Evolutionary conservation across 2,888 invertebrate species (phyloP).

Genomic region (Drosophila antonietae): DNA sequence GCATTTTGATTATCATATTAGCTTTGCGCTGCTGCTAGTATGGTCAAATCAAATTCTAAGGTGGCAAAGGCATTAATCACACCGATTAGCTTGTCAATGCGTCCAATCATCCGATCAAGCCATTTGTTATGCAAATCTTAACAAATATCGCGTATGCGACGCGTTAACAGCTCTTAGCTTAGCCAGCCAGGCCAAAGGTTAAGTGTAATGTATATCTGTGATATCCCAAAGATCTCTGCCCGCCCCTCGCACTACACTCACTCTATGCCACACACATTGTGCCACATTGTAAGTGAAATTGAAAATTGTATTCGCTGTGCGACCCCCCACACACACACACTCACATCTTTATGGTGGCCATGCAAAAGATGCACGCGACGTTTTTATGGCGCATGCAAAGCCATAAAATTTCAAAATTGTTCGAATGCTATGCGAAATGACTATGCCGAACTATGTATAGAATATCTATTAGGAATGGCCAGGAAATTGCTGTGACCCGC

Average conservation of each 20-base stretch:
- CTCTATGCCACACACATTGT: slow-evolving; percentile 55
- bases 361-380: slow-evolving; percentile 59
- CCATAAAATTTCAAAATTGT: slow-evolving; percentile 46
- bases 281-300: slow-evolving; percentile 44
- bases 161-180: slow-evolving; percentile 35
- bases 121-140: slow-evolving; percentile 51
- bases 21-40: slow-evolving; percentile 13
- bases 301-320: slow-evolving; percentile 6
- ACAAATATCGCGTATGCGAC: slow-evolving; percentile 41
- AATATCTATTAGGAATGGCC: slow-evolving; percentile 51
- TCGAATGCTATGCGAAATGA: slow-evolving; percentile 44
- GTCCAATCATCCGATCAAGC: slow-evolving; percentile 3
- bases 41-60: slow-evolving; percentile 27
- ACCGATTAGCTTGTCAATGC: slow-evolving; percentile 51
- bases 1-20: slow-evolving; percentile 48
- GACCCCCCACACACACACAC: background rate
- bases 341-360: slow-evolving; percentile 22
- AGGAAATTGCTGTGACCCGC: slow-evolving; percentile 33
- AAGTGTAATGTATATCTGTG: background rate
- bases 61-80: slow-evolving; percentile 53
- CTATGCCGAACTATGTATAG: slow-evolving; percentile 57
- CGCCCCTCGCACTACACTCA: slow-evolving; percentile 8
- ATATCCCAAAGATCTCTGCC: background rate
- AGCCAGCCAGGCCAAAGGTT: slow-evolving; percentile 19
- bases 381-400: slow-evolving; percentile 61